Evolutionary conservation across 2,888 invertebrate genomes (phyloP), one percentile per base, ranked within the genome.

Genomic region (Cheilosia urbana): DNA sequence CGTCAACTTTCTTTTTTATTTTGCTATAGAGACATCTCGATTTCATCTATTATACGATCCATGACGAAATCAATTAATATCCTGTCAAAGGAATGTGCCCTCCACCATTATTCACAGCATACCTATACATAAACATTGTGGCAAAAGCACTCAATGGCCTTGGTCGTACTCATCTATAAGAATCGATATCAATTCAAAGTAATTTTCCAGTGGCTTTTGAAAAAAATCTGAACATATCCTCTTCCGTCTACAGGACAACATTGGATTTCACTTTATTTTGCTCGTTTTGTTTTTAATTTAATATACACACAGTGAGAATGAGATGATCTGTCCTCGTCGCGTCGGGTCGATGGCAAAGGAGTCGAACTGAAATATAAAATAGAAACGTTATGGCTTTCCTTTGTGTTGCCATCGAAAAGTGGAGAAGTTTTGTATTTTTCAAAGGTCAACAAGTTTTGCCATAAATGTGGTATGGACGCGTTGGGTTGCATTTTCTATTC

Each of bases 41-140:
- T 55, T 73, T 63, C 73, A 34, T 21, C 30, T 45, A 34, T 49
- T 58, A 65, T 58, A 65, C 13, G 13, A 37, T 66, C 65, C 65
- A 40, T 75, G 65, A 37, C 37, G 49, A 66, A 66, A 75, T 75
- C 75, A 75, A 75, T 66, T 75, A 75, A 75, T 75, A 75, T 75
- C 58, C 65, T 75, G 27, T 75, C 65, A 37, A 75, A 58, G 65
- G 57, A 66, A 75, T 63, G 63, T 63, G 57, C 57, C 75, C 55
- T 55, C 40, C 49, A 37, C 40, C 65, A 66, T 58, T 75, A 75
- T 66, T 75, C 75, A 66, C 65, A 75, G 65, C 65, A 63, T 24
- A 37, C 13, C 11, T 30, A 30, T 30, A 9, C 9, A 30, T 9
- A 30, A 2, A 21, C 40, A 73, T 73, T 27, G 7, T 27, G 27